Evolutionary conservation across 2,888 invertebrate genomes (phyloP).

Genomic region (Pandemis heparana): DNA sequence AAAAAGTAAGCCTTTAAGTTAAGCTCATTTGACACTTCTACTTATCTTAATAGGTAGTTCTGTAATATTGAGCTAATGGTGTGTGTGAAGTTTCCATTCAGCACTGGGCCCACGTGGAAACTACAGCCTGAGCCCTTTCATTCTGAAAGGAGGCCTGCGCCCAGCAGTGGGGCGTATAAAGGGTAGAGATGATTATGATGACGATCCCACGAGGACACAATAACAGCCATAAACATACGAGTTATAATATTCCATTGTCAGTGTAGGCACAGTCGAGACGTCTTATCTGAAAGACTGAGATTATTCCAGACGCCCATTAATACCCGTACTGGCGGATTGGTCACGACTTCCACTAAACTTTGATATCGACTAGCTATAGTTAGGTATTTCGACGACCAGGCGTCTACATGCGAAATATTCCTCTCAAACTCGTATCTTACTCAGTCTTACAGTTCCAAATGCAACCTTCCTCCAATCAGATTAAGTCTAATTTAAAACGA

Average conservation of each 20-base stretch:
- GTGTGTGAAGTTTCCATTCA: no score
- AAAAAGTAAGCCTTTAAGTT: no score
- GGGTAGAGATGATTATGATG: no score
- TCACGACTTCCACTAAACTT: constrained; percentile 34
- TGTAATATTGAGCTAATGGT: no score
- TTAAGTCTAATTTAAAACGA: background rate
- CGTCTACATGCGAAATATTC: background rate
- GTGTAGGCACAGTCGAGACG: background rate
- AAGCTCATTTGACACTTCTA: no score
- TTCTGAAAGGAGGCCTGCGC: no score
- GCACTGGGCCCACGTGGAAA: no score
- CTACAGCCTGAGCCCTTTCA: no score
- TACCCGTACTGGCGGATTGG: constrained; percentile 20
- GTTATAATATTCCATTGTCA: background rate
- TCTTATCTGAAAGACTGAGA: constrained; percentile 12
- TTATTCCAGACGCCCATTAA: constrained; percentile 24
- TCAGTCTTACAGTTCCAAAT: background rate
- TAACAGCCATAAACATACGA: background rate
- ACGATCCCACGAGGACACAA: background rate
- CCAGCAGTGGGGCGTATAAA: no score
- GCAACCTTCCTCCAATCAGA: background rate
- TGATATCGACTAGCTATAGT: background rate
- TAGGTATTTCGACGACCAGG: background rate
- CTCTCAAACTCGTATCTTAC: background rate
- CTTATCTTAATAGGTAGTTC: no score